phyloP scores from a whole-genome alignment of 1,140 invertebrate species.

The Polyergus mexicanus region DNA sequence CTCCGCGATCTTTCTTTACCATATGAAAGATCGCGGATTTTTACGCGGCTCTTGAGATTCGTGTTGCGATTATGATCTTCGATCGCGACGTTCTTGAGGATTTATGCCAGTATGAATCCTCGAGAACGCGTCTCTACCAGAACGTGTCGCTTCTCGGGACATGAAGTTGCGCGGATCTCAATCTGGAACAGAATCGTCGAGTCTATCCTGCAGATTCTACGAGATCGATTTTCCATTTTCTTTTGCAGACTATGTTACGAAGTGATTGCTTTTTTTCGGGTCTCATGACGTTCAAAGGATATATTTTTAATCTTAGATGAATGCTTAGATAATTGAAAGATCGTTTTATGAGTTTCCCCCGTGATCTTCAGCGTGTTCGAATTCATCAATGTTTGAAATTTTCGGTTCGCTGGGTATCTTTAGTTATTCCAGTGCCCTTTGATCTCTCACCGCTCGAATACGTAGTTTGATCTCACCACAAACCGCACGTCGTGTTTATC shows the following conservation, averaged over 20 bases:
- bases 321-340: not conserved
- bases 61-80: not conserved
- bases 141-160: not conserved
- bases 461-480: not conserved
- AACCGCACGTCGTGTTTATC: not conserved
- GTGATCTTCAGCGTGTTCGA: not conserved
- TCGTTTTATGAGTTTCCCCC: not conserved
- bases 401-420: not conserved
- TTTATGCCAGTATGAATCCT: conserved; percentile 1
- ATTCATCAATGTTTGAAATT: not conserved
- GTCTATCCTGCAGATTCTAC: not conserved
- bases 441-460: conserved; percentile 8
- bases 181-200: not conserved
- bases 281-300: not conserved
- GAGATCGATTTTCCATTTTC: not conserved
- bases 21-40: conserved; percentile 8
- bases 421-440: conserved; percentile 25
- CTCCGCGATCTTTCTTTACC: not conserved
- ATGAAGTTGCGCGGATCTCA: not conserved
- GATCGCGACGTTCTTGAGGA: conserved; percentile 4
- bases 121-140: not conserved
- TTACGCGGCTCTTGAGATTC: not conserved
- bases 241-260: not conserved
- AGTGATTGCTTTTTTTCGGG: conserved; percentile 1
- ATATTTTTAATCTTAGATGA: conserved; percentile 1